A percentile compares a stretch with the other conserved stretches of the same genome.
phyloP scores from a whole-genome alignment of 2,888 invertebrate genomes.

The Trissoscelio sp. region DNA sequence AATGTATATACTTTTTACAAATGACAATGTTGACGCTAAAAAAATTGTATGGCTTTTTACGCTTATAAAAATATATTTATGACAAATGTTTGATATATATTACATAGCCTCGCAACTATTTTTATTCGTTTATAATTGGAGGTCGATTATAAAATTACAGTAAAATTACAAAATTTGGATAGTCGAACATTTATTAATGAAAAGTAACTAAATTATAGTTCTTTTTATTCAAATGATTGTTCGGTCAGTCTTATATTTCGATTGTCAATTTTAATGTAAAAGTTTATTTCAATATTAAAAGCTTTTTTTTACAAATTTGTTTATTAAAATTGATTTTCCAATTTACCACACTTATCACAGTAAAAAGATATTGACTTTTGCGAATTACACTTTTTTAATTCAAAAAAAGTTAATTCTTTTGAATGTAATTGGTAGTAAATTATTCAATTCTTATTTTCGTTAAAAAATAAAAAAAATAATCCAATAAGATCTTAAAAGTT shows the following conservation, averaged over 20 bases:
- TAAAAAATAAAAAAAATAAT: slow-evolving; percentile 23
- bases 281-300: neutral
- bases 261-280: slow-evolving; percentile 4
- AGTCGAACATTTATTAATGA: too few species aligned
- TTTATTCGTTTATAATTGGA: neutral
- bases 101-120: slow-evolving; percentile 5
- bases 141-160: neutral
- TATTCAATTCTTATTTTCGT: slow-evolving; percentile 26
- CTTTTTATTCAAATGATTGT: neutral
- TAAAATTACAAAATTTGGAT: neutral
- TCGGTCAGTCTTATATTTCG: slow-evolving; percentile 24
- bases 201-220: too few species aligned
- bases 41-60: slow-evolving; percentile 5
- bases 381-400: slow-evolving; percentile 31
- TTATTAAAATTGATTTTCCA: neutral
- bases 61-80: slow-evolving; percentile 13
- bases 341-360: slow-evolving; percentile 47
- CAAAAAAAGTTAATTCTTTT: slow-evolving; percentile 22
- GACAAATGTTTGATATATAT: neutral
- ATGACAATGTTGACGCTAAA: slow-evolving; percentile 3
- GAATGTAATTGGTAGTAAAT: neutral
- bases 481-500: neutral
- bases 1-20: slow-evolving; percentile 28
- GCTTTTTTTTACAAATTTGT: too few species aligned
- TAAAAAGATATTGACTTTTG: neutral